Conservation (phyloP, 2,888 invertebrate genomes). For the Ochlodes sylvanus region DNA sequence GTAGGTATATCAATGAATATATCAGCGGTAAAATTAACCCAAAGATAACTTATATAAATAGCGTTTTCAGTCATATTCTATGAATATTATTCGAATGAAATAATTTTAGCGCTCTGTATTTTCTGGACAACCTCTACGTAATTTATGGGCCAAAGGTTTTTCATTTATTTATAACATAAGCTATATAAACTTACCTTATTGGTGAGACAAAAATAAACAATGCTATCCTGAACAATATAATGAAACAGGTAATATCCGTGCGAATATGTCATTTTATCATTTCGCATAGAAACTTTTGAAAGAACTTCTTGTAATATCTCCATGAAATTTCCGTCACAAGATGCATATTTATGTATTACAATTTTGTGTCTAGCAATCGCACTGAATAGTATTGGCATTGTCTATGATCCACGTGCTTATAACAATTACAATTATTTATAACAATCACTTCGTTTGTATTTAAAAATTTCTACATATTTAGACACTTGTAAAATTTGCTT, state of each 20-base stretch:
- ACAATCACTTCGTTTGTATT: too few species aligned
- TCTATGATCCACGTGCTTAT: not conserved
- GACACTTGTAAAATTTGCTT: not conserved
- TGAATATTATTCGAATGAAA: too few species aligned
- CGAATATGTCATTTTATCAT: conserved; percentile 95
- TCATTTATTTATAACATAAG: too few species aligned
- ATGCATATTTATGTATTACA: conserved; percentile 93
- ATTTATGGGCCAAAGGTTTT: too few species aligned
- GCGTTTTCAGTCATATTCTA: too few species aligned
- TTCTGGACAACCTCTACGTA: not conserved
- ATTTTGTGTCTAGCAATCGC: conserved; percentile 92
- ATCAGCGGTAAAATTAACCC: too few species aligned
- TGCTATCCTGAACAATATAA: conserved; percentile 91
- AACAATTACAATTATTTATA: too few species aligned
- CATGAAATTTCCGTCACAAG: conserved; percentile 96
- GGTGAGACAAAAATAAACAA: conserved; percentile 96
- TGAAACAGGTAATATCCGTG: conserved; percentile 89
- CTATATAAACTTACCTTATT: conserved; percentile 89
- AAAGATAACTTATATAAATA: too few species aligned
- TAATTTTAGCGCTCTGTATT: too few species aligned
- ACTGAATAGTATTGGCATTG: conserved; percentile 96
- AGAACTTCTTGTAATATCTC: conserved; percentile 96
- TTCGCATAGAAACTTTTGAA: conserved; percentile 89
- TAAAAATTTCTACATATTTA: too few species aligned
- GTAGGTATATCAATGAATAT: too few species aligned